Conservation (phyloP, 2,797 vertebrate species). For the Enteromius argenteus region DNA sequence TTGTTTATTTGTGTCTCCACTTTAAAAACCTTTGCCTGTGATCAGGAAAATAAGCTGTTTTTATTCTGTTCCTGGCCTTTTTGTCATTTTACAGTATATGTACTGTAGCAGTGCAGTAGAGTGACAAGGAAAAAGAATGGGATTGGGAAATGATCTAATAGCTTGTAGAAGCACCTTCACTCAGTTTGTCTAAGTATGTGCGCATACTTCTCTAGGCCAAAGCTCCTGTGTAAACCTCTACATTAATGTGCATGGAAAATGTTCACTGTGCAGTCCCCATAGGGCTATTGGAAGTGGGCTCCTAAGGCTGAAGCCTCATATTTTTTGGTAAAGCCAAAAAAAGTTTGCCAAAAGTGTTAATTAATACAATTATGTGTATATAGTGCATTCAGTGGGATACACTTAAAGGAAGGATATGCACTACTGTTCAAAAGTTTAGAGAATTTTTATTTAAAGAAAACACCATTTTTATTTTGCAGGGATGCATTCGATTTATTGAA, state of each 20-base stretch:
- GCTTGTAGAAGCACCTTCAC: not conserved
- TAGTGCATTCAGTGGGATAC: not conserved
- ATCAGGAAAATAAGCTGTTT: not conserved
- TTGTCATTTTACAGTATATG: not conserved
- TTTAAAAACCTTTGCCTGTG: not conserved
- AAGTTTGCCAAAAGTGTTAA: not conserved
- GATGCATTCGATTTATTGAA: not conserved
- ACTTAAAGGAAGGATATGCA: not conserved
- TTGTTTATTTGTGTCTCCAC: conserved; percentile 45
- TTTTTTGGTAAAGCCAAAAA: not conserved
- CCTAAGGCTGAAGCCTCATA: no score
- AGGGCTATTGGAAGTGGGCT: not conserved
- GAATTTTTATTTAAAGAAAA: not conserved
- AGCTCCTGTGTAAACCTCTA: not conserved
- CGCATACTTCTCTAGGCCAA: not conserved
- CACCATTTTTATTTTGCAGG: not conserved
- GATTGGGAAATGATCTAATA: not conserved
- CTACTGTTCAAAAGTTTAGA: not conserved
- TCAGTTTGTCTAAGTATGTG: not conserved
- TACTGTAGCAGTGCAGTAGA: not conserved
- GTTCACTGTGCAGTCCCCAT: not conserved
- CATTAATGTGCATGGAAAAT: not conserved
- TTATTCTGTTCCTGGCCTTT: not conserved
- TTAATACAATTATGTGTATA: not conserved
- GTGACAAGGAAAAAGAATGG: not conserved